Base-by-base conservation (phyloP, 2,888 invertebrate species). In the Scelioninae gen. 2 region DNA sequence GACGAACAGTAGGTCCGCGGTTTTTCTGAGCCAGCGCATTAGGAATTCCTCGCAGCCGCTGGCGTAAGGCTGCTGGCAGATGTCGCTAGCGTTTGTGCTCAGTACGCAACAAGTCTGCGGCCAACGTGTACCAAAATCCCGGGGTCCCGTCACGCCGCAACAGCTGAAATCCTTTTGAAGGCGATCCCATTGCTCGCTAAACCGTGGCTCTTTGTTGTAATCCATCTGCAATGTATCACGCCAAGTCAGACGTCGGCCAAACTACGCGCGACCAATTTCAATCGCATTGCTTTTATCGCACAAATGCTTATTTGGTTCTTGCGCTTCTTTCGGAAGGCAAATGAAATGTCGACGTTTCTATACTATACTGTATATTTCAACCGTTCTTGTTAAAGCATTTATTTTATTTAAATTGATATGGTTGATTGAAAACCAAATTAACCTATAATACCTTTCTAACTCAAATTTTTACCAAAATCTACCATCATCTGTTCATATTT, bases 1-100 rank as follows among this genome's bases (percentile, higher is more conserved):
- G 69, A 94, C 91, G 83, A 93, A 94, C 65, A 95, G 89, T 71
- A 94, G 89, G 84, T 95, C 94, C 53, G 94, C 94, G 43, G 93
- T 93, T 83, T 92, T 90, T 78, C 92, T 88, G 52, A 95, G 88
- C 92, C 95, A 95, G 77, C 90, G 88, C 67, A 92, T 88, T 73
- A 95, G 88, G 73, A 90, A 88, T 78, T 92, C 92, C 76, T 92
- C 92, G 87, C 95, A 95, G 76, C 94, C 93, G 55, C 79, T 79
- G 0, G 73, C 69, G 69, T 81, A 82, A 2, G 84, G 84, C 18
- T 82, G 81, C 31, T 79, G 81, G 45, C 86, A 86, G 6, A 79
- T 64, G 45, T 83, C 82, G 68, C 76, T 80, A 15, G 76, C 74
- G 65, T 81, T 82, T 0, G 58, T 48, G 70, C 71, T 79, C 2